A percentile compares a stretch with the other conserved stretches of the same genome.
Evolutionary conservation across 2,797 vertebrate genomes (phyloP).

Genomic region (Danio jaintianensis): DNA sequence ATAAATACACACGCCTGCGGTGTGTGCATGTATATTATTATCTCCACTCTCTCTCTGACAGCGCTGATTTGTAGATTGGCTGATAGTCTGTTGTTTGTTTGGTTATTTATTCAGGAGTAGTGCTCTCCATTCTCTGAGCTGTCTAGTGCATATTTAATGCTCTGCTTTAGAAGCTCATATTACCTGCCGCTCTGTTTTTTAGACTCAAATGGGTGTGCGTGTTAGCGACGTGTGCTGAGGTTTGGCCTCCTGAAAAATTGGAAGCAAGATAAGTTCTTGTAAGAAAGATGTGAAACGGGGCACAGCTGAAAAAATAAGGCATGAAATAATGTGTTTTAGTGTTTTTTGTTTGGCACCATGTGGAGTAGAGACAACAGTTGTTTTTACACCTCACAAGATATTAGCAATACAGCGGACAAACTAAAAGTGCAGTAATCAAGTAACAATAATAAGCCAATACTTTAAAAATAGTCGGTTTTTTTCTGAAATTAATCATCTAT

Average conservation of each 20-base stretch:
- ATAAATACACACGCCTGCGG: slow-evolving; percentile 48
- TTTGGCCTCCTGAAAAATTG: background rate
- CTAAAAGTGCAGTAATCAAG: too few relatives aligned
- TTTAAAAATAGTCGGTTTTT: too few relatives aligned
- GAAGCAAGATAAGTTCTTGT: background rate
- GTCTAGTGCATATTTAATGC: slow-evolving; percentile 80
- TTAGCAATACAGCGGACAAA: too few relatives aligned
- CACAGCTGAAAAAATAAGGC: slow-evolving; percentile 9
- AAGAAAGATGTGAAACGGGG: slow-evolving; percentile 8
- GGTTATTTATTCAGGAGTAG: slow-evolving; percentile 47
- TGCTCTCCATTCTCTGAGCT: slow-evolving; percentile 71
- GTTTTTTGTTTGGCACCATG: background rate
- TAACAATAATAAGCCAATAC: too few relatives aligned
- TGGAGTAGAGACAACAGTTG: background rate
- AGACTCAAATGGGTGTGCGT: background rate
- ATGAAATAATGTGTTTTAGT: background rate
- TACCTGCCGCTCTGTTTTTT: slow-evolving; percentile 31
- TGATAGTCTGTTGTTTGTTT: slow-evolving; percentile 50
- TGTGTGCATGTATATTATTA: slow-evolving; percentile 51
- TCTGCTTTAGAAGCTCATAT: slow-evolving; percentile 68
- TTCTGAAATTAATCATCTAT: too few relatives aligned
- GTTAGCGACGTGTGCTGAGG: background rate
- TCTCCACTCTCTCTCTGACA: slow-evolving; percentile 48
- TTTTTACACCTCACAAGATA: too few relatives aligned
- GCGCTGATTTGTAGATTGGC: slow-evolving; percentile 54